Base-by-base conservation (phyloP, 2,113 vertebrate genomes). In the Myiozetetes cayanensis region DNA sequence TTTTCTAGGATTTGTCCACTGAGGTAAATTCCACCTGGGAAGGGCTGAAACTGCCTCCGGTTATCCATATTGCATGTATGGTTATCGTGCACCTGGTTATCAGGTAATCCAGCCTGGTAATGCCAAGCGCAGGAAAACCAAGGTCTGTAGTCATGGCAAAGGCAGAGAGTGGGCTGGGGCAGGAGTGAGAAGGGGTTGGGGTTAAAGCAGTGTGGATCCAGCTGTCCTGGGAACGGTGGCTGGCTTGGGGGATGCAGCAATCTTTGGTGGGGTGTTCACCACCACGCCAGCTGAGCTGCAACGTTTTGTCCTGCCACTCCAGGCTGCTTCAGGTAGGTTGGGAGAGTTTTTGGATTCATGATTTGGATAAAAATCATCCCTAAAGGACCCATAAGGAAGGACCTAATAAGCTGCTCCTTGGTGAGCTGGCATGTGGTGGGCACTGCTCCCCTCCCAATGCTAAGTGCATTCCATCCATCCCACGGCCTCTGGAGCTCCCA, bases 111-210 rank as follows among this genome's bases (percentile, higher is more conserved):
- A 33, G 49, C 50, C 70, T 6, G 14, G 68, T 0, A 9, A 0
- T 27, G 50, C 49, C 50, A 18, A 0, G 23, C 3, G 0, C 0
- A 3, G 31, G 76, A 3, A 2, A 61, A 31, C 1, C 3, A 13
- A 1, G 31, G 5, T 13, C 3, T 0, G 0, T 0, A 0, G 30
- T 3, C 5, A 2, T 0, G 2, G 52, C 2, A 1, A 11, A 17
- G 50, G 61, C 6, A 14, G 28, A 44, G 47, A 21, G 21, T 0
- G n/a, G 47, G 44, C 3, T 6, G 25, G 12, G 44, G 11, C n/a
- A 43, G 61, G 61, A 12, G 13, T 0, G 31, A 65, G 53, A 44
- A 44, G 47, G 58, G 37, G 15, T 5, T 1, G 6, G 13, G 14
- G 28, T 18, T 25, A 2, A 16, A 8, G 50, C 27, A 12, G n/a